Evolutionary conservation across 2,797 vertebrate species (phyloP).

Genomic region (Pantherophis vulpinus): DNA sequence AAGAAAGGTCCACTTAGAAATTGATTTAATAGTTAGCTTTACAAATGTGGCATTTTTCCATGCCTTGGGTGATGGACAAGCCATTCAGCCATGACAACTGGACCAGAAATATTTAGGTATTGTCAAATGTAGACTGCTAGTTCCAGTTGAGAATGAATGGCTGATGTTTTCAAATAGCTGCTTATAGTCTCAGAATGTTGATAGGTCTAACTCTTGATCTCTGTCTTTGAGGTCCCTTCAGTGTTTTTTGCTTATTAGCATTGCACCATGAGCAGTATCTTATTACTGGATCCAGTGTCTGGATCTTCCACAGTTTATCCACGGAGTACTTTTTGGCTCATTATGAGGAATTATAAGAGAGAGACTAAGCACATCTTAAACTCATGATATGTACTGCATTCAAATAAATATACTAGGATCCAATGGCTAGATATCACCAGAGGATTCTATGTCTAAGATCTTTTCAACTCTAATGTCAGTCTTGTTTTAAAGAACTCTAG

Average conservation of each 20-base stretch:
- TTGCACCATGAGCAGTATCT: too few relatives aligned
- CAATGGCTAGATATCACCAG: neutral
- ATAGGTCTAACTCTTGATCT: neutral
- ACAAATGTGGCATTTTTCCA: constrained; percentile 6
- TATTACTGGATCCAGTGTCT: neutral
- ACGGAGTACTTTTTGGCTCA: neutral
- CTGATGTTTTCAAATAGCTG: neutral
- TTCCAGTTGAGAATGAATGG: neutral
- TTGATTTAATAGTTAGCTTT: constrained; percentile 7
- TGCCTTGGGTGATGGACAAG: neutral
- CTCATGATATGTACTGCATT: neutral
- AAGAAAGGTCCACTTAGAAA: constrained; percentile 6
- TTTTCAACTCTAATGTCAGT: neutral
- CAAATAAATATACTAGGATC: neutral
- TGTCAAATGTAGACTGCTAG: neutral
- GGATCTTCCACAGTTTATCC: neutral
- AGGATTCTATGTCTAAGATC: too few relatives aligned
- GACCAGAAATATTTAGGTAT: neutral
- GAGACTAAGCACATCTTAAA: neutral
- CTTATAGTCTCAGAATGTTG: neutral
- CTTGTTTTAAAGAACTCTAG: neutral
- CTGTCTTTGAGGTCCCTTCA: neutral
- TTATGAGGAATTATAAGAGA: neutral
- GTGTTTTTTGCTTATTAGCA: too few relatives aligned
- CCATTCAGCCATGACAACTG: neutral